Evolutionary conservation across 2,888 invertebrate genomes (phyloP).

Genomic region (Stenichneumon culpator): DNA sequence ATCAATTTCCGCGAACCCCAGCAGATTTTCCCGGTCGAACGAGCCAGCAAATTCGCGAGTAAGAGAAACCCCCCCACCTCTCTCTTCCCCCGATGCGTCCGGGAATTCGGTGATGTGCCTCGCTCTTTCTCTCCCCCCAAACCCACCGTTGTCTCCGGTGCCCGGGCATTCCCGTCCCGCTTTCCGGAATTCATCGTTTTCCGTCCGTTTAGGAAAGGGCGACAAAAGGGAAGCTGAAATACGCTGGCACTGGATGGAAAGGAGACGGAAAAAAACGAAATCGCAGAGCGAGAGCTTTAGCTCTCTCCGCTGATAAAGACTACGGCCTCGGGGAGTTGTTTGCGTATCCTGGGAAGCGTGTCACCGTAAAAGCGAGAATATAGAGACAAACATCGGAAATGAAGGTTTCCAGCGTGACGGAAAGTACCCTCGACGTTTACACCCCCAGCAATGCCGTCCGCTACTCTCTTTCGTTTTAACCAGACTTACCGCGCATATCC

Average conservation of each 20-base stretch:
- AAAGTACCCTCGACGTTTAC: slow-evolving; percentile 35
- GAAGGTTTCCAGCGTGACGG: slow-evolving; percentile 45
- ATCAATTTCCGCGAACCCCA: slow-evolving; percentile 63
- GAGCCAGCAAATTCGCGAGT: slow-evolving; percentile 42
- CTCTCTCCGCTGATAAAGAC: slow-evolving; percentile 58
- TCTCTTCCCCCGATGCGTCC: neutral
- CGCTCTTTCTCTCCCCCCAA: too few relatives aligned
- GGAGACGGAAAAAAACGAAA: slow-evolving; percentile 13
- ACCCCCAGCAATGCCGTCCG: neutral
- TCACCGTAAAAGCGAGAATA: slow-evolving; percentile 5
- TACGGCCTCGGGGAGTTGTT: slow-evolving; percentile 57
- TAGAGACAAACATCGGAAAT: slow-evolving; percentile 47
- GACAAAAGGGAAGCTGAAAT: neutral
- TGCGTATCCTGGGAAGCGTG: slow-evolving; percentile 55
- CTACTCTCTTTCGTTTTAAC: slow-evolving; percentile 10
- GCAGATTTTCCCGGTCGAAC: slow-evolving; percentile 51
- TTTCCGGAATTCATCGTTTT: slow-evolving; percentile 1
- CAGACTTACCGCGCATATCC: neutral
- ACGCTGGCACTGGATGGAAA: slow-evolving; percentile 31
- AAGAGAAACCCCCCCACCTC: neutral
- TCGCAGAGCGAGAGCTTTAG: neutral
- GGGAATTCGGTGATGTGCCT: slow-evolving; percentile 25
- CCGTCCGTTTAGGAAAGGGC: slow-evolving; percentile 16
- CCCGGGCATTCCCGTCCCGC: neutral
- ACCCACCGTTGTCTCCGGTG: slow-evolving; percentile 24